Evolutionary conservation across 2,888 invertebrate genomes (phyloP).

Genomic region (Volucella zonaria): DNA sequence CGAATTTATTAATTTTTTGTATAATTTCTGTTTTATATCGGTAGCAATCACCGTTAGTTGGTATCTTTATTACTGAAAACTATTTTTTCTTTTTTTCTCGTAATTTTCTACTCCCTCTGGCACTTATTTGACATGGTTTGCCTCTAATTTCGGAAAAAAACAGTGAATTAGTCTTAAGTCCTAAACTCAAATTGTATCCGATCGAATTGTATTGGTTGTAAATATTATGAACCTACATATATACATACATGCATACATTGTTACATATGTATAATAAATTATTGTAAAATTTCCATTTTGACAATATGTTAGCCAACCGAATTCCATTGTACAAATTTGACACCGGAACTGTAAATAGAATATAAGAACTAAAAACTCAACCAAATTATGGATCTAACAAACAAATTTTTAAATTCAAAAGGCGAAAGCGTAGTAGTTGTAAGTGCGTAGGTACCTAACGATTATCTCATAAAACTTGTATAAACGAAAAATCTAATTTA

Average conservation of each 20-base stretch:
- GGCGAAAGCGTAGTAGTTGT: constrained; percentile 7
- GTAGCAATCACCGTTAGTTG: background rate
- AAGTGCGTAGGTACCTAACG: constrained; percentile 56
- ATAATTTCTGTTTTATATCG: no score
- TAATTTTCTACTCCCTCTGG: background rate
- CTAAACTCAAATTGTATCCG: constrained; percentile 14
- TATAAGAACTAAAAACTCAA: constrained; percentile 5
- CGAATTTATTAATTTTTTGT: background rate
- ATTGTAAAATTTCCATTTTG: constrained; percentile 35
- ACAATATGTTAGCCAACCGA: constrained; percentile 59
- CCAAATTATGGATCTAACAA: constrained; percentile 21
- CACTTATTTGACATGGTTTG: constrained; percentile 24
- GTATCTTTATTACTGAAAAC: background rate
- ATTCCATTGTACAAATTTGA: constrained; percentile 51
- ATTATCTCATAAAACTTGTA: constrained; percentile 50
- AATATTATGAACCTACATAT: constrained; percentile 1
- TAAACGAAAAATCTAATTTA: constrained; percentile 46
- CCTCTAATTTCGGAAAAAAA: constrained; percentile 79
- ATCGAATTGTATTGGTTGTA: constrained; percentile 34
- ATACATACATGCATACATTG: background rate
- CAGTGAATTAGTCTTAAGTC: constrained; percentile 81
- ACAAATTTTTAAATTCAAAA: background rate
- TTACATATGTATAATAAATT: background rate
- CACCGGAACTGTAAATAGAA: constrained; percentile 27
- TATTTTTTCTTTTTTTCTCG: background rate